These are phyloP conservation scores for Lithophane socia DNA, from an alignment of 2,888 invertebrate species.

Conservation along the genomic window DNA sequence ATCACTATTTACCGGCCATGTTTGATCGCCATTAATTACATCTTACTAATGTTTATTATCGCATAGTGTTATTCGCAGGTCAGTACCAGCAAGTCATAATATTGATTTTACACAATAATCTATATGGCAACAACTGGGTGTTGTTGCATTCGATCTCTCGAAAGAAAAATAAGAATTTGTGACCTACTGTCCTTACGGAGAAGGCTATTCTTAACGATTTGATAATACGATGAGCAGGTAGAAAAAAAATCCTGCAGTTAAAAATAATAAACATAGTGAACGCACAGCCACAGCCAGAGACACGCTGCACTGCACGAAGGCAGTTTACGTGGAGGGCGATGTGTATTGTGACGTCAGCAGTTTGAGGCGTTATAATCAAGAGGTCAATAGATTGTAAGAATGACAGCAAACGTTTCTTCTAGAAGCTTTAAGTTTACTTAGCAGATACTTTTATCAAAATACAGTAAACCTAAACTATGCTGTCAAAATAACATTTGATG, in stretches of 20 bases:
- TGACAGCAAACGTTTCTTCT: not conserved
- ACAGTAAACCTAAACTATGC: not conserved
- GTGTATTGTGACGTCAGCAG: constrained; percentile 17
- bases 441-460: not conserved
- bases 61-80: constrained; percentile 55
- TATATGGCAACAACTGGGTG: constrained; percentile 24
- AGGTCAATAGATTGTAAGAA: not conserved
- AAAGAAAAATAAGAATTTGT: constrained; percentile 26
- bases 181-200: not conserved
- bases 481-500: not conserved
- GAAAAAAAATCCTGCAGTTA: not conserved
- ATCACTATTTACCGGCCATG: constrained; percentile 66
- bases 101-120: constrained; percentile 46
- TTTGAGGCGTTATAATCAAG: constrained; percentile 89
- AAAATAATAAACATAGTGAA: not conserved
- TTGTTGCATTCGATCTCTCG: constrained; percentile 16
- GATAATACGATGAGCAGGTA: no score
- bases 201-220: constrained; percentile 1
- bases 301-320: constrained; percentile 1
- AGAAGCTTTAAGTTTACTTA: not conserved
- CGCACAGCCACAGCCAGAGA: constrained; percentile 7
- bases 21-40: constrained; percentile 66
- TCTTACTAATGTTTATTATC: constrained; percentile 56
- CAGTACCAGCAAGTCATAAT: constrained; percentile 51
- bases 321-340: constrained; percentile 7